phyloP scores from a whole-genome alignment of 2,888 invertebrate genomes.

The Oscheius sp. region DNA sequence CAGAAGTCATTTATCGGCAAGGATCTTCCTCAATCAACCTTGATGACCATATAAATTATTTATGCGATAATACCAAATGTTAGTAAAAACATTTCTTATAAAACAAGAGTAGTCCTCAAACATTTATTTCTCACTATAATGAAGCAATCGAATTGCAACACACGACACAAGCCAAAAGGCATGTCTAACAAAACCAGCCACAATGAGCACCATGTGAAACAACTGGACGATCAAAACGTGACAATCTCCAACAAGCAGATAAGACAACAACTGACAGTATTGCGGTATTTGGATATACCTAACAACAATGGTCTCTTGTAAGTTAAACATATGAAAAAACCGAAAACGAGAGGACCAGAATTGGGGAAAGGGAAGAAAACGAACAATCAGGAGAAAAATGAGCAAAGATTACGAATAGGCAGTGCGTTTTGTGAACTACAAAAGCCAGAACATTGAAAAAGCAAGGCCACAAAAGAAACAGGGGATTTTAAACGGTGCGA shows the following conservation, averaged over 20 bases:
- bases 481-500: constrained; percentile 16
- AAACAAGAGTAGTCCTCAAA: constrained; percentile 48
- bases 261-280: constrained; percentile 35
- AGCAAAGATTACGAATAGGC: constrained; percentile 14
- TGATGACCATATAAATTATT: not conserved
- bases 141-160: constrained; percentile 28
- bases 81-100: not conserved
- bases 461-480: not conserved
- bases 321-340: not conserved
- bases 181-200: constrained; percentile 32
- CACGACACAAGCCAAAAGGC: constrained; percentile 21
- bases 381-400: not conserved
- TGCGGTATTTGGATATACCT: constrained; percentile 6
- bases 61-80: not conserved
- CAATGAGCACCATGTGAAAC: constrained; percentile 34
- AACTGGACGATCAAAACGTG: constrained; percentile 27
- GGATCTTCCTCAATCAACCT: too few relatives aligned
- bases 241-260: constrained; percentile 36
- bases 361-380: not conserved
- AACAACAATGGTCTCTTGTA: constrained; percentile 1
- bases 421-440: constrained; percentile 7
- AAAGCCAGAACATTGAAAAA: constrained; percentile 17
- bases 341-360: too few relatives aligned
- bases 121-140: constrained; percentile 48
- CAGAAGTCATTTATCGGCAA: constrained; percentile 58